Conservation (phyloP, 2,113 vertebrate species). For the Bombycilla garrulus region DNA sequence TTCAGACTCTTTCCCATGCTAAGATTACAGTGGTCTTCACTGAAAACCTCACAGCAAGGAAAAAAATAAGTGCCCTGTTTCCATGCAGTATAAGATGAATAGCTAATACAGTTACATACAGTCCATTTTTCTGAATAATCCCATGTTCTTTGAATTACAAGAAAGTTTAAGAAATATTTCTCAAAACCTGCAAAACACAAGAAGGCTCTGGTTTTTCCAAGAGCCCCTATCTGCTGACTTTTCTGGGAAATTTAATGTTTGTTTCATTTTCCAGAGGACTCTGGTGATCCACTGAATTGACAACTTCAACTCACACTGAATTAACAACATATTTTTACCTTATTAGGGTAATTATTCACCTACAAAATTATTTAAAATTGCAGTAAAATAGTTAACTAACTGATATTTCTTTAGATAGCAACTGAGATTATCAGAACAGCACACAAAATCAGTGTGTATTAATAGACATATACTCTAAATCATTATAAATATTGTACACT, state of each 20-base stretch:
- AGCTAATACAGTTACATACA: not conserved
- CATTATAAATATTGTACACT: not conserved
- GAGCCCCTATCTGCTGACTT: not conserved
- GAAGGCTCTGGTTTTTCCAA: not conserved
- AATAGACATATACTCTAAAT: not conserved
- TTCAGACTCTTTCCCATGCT: not conserved
- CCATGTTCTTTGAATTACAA: not conserved
- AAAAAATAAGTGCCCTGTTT: not conserved
- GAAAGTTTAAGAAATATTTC: not conserved
- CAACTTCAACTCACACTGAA: not conserved
- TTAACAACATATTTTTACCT: not conserved
- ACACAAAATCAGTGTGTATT: not conserved
- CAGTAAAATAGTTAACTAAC: not conserved
- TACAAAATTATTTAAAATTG: not conserved
- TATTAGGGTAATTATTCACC: not conserved
- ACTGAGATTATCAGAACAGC: not conserved
- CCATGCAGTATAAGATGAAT: not conserved
- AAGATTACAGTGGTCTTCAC: not conserved
- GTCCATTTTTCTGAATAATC: not conserved
- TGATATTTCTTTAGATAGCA: not conserved
- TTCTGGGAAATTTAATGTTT: not conserved
- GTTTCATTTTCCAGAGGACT: not conserved
- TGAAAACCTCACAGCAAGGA: not conserved
- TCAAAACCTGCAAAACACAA: not conserved
- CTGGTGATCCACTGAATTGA: not conserved